These are phyloP conservation scores for Huso huso DNA, from an alignment of 2,797 vertebrate genomes.

Conservation along the genomic window DNA sequence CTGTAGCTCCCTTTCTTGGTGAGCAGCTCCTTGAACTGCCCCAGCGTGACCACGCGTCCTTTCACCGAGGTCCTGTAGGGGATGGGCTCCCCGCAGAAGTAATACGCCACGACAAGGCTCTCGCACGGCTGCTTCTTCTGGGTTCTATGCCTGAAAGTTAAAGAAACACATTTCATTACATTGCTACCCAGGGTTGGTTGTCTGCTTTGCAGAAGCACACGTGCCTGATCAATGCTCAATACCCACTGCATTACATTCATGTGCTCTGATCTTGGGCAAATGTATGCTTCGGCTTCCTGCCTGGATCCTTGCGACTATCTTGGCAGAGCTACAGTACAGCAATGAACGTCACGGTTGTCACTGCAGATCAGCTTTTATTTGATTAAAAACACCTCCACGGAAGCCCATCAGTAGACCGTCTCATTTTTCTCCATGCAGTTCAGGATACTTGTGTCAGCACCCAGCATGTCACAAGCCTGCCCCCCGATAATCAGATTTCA, in stretches of 20 bases:
- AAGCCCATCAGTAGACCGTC: too few relatives aligned
- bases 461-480: too few relatives aligned
- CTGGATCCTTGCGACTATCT: too few relatives aligned
- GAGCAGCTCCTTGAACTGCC: conserved; percentile 96
- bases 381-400: too few relatives aligned
- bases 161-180: not conserved
- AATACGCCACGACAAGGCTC: conserved; percentile 89
- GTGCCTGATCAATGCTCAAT: conserved; percentile 66
- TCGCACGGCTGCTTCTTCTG: conserved; percentile 72
- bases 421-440: too few relatives aligned
- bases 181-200: too few relatives aligned
- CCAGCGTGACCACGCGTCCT: conserved; percentile 82
- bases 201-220: not conserved
- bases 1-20: conserved; percentile 98
- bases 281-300: too few relatives aligned
- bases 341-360: too few relatives aligned
- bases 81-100: conserved; percentile 95
- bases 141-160: conserved; percentile 64
- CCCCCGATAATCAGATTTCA: too few relatives aligned
- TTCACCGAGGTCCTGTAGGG: conserved; percentile 90
- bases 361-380: too few relatives aligned
- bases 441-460: too few relatives aligned
- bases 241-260: conserved; percentile 16
- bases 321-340: conserved; percentile 45
- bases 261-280: too few relatives aligned